phyloP scores from a whole-genome alignment of 2,797 vertebrate species.

The Podargus strigoides region DNA sequence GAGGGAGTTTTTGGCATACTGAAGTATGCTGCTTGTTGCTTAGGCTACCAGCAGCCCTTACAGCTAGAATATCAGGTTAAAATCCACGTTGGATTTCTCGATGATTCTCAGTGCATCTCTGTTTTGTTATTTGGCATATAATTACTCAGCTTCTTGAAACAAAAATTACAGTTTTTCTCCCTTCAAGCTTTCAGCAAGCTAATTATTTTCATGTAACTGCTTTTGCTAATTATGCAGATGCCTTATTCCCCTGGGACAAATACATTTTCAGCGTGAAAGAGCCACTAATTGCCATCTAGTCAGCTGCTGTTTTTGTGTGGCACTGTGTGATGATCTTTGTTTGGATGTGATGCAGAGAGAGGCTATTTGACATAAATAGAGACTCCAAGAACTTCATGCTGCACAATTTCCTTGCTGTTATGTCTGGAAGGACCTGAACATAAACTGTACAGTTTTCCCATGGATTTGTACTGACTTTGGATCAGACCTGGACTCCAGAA shows the following conservation, averaged over 20 bases:
- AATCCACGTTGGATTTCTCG: slow-evolving; percentile 55
- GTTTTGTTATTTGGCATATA: slow-evolving; percentile 53
- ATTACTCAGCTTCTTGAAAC: slow-evolving; percentile 69
- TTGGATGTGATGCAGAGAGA: slow-evolving; percentile 28
- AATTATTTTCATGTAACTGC: slow-evolving; percentile 67
- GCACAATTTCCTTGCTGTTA: not conserved
- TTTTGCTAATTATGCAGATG: slow-evolving; percentile 70
- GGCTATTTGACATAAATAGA: not conserved
- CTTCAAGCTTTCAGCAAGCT: slow-evolving; percentile 59
- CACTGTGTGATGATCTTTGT: slow-evolving; percentile 23
- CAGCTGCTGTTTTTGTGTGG: slow-evolving; percentile 34
- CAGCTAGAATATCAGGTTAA: slow-evolving; percentile 59
- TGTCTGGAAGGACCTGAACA: not conserved
- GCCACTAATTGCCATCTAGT: slow-evolving; percentile 58
- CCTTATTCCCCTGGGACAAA: slow-evolving; percentile 48
- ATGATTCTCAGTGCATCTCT: slow-evolving; percentile 29
- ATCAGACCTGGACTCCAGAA: not conserved
- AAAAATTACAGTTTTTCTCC: slow-evolving; percentile 67
- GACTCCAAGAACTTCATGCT: not conserved
- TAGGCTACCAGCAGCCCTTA: slow-evolving; percentile 68
- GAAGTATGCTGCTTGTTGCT: slow-evolving; percentile 70
- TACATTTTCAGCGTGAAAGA: slow-evolving; percentile 67
- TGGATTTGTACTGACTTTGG: not conserved
- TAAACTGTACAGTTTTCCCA: not conserved
- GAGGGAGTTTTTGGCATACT: slow-evolving; percentile 47